Base-by-base conservation (phyloP, 2,113 vertebrate genomes). In the Saccopteryx leptura region DNA sequence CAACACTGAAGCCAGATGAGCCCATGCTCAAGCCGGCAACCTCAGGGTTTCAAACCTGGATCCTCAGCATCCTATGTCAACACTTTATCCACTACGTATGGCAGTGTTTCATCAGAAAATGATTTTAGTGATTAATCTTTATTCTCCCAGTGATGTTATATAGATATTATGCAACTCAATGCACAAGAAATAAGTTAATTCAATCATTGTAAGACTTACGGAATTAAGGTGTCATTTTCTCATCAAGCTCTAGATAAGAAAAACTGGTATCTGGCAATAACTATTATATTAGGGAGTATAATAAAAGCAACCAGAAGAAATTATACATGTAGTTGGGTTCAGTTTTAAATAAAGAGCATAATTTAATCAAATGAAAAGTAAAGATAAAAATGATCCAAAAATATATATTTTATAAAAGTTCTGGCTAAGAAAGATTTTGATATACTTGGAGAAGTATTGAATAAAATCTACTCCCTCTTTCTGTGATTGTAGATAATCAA, bases 141-240 rank as follows among this genome's bases (percentile, higher is more conserved):
- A 24, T 84, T 90, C 28, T 28, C 31, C 71, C 60, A 90, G 12
- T 54, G n/a, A 71, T 78, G 18, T 76, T 71, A 69, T 28, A 21
- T 46, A 86, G 61, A 61, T 79, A 94, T 31, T 39, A 31, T 21
- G 24, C 7, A 81, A 19, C 24, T 85, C 24, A 50, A 26, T 52
- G 13, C 33, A 48, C 2, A 93, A 46, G 33, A 52, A 26, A 50
- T 28, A 81, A 74, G 24, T 65, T 72, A 80, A 46, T 56, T 60
- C 5, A 91, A 14, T 39, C 6, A 79, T 50, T 66, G n/a, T 90
- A 61, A 86, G 33, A 33, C 9, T 60, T 89, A 82, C 2, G 23
- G 9, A 23, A 81, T 56, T 31, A 79, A 83, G 23, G 2, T 28
- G n/a, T 90, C 86, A 86, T 60, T 95, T 90, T 72, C 56, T 87